Conservation (phyloP, 2,797 vertebrate genomes). For the Cyprinella venusta region DNA sequence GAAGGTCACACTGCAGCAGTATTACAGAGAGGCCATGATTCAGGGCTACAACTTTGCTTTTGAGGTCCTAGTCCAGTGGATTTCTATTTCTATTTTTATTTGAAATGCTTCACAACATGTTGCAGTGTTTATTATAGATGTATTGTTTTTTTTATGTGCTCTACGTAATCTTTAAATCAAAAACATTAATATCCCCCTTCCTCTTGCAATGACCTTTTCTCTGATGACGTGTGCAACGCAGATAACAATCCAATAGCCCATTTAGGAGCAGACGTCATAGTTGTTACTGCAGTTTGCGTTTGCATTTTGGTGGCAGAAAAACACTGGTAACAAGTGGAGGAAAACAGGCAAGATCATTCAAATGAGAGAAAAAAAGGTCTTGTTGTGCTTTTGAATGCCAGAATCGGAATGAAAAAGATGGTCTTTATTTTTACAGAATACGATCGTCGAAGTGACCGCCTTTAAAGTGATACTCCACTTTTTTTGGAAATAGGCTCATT, state of each 20-base stretch:
- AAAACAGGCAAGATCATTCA: background rate
- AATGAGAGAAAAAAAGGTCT: background rate
- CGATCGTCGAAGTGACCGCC: background rate
- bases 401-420: background rate
- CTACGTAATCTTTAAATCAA: background rate
- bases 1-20: slow-evolving; percentile 91
- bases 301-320: background rate
- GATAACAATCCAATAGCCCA: background rate
- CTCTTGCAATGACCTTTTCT: background rate
- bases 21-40: slow-evolving; percentile 98
- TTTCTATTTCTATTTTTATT: background rate
- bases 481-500: no score
- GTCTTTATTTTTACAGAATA: background rate
- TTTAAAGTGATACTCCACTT: background rate
- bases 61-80: slow-evolving; percentile 79
- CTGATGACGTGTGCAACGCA: background rate
- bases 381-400: background rate
- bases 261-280: background rate
- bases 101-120: background rate
- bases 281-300: background rate
- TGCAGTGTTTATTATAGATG: no score
- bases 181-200: background rate
- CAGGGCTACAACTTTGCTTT: slow-evolving; percentile 99
- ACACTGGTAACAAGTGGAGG: background rate
- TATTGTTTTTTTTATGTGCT: background rate